Percentiles rank a stretch among this genome's conserved stretches.
Conservation (phyloP, 2,888 invertebrate species). For the Clivina fossor region DNA sequence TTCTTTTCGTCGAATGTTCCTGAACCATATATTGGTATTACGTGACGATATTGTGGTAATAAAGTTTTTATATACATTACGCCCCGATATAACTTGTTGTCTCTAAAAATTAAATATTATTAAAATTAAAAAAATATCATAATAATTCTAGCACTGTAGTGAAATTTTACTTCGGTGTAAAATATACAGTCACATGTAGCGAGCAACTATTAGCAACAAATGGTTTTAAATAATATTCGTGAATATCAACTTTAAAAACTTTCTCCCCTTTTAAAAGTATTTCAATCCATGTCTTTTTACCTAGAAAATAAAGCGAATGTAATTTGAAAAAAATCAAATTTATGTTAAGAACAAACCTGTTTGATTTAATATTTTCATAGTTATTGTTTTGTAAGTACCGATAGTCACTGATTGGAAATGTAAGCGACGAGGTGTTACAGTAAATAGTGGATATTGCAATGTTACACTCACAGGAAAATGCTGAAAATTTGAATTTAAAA, state of each 20-base stretch:
- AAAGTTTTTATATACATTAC: constrained; percentile 36
- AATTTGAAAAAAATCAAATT: neutral
- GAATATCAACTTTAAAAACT: neutral
- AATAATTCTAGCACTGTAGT: neutral
- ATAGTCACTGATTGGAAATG: neutral
- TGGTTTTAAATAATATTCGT: neutral
- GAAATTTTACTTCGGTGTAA: constrained; percentile 36
- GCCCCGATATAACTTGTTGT: constrained; percentile 36
- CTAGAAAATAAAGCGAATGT: neutral
- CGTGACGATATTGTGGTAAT: constrained; percentile 34
- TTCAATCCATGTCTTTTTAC: neutral
- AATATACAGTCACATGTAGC: constrained; percentile 29
- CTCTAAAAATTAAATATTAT: constrained; percentile 30
- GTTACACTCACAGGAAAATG: too few relatives aligned
- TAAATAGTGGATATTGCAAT: neutral
- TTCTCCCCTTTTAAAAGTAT: neutral
- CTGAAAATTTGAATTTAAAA: too few relatives aligned
- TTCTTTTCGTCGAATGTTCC: constrained; percentile 39
- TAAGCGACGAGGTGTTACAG: neutral
- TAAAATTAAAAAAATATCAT: neutral
- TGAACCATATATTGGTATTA: constrained; percentile 34
- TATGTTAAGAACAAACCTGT: neutral
- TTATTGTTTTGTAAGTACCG: neutral
- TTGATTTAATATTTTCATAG: neutral
- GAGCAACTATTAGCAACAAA: neutral